Evolutionary conservation across 1,140 invertebrate species (phyloP).

Genomic region (Calephelis nemesis): DNA sequence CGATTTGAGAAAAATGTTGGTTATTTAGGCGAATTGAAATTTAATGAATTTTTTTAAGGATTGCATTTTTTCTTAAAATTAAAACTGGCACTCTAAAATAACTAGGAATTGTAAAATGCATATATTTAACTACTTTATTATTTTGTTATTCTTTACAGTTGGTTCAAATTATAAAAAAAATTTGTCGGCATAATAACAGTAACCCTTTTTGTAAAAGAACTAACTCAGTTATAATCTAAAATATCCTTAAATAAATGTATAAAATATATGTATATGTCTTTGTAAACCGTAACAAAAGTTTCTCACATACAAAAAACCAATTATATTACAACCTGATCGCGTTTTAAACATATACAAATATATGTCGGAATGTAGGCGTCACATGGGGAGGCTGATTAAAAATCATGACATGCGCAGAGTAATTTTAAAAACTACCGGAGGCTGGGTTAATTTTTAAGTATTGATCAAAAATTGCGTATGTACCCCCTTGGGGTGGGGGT

Average conservation of each 20-base stretch:
- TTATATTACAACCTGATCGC: conserved; percentile 29
- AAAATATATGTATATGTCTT: not conserved
- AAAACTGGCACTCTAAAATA: too few relatives aligned
- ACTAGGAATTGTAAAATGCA: too few relatives aligned
- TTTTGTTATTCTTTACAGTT: too few relatives aligned
- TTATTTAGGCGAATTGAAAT: too few relatives aligned
- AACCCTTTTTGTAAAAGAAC: too few relatives aligned
- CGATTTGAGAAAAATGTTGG: too few relatives aligned
- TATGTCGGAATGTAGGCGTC: conserved; percentile 54
- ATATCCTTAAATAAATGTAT: not conserved
- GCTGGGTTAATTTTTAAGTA: conserved; percentile 76
- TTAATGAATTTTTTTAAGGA: too few relatives aligned
- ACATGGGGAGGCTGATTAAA: conserved; percentile 65
- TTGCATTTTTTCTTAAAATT: too few relatives aligned
- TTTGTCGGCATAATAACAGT: too few relatives aligned
- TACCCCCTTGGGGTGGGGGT: conserved; percentile 32
- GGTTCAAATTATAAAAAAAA: too few relatives aligned
- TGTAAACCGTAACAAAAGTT: conserved; percentile 9
- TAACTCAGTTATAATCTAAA: too few relatives aligned
- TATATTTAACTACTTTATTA: too few relatives aligned
- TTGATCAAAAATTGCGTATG: conserved; percentile 75
- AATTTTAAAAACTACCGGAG: conserved; percentile 73
- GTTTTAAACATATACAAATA: conserved; percentile 44
- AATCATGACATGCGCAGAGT: conserved; percentile 76
- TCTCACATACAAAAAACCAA: conserved; percentile 33